Conservation (phyloP, 2,888 invertebrate genomes). For the Hydrotaea cyrtoneurina region DNA sequence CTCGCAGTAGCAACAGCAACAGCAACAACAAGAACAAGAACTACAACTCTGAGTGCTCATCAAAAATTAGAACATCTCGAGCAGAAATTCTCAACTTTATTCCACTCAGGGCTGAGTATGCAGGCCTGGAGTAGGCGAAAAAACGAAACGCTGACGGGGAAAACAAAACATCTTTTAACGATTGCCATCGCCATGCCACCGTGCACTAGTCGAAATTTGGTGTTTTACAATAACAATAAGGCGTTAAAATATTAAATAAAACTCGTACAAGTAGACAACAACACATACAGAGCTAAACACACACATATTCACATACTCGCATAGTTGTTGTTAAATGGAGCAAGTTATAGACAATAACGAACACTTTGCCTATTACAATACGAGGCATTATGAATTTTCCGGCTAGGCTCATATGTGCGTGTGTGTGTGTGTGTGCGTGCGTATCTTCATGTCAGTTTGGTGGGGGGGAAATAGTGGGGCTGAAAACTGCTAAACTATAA, state of each 20-base stretch:
- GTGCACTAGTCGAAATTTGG: conserved; percentile 35
- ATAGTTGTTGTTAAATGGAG: conserved; percentile 57
- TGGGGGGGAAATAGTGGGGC: not conserved
- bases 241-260: conserved; percentile 66
- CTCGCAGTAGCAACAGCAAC: too few relatives aligned
- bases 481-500: not conserved
- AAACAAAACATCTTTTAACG: not conserved
- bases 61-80: conserved; percentile 61
- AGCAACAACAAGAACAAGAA: conserved; percentile 38
- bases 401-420: not conserved
- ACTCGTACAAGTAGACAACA: too few relatives aligned
- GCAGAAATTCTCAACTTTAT: conserved; percentile 47
- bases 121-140: conserved; percentile 28
- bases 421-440: not conserved
- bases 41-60: conserved; percentile 36
- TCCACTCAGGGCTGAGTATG: conserved; percentile 32
- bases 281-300: not conserved
- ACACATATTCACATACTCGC: not conserved
- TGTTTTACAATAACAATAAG: conserved; percentile 51
- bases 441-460: too few relatives aligned
- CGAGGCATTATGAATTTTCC: not conserved
- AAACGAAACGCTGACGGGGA: not conserved
- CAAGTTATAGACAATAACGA: conserved; percentile 62
- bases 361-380: conserved; percentile 48
- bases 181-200: not conserved